Conservation (phyloP, 2,797 vertebrate species). For the Odontamblyopus rebecca region DNA sequence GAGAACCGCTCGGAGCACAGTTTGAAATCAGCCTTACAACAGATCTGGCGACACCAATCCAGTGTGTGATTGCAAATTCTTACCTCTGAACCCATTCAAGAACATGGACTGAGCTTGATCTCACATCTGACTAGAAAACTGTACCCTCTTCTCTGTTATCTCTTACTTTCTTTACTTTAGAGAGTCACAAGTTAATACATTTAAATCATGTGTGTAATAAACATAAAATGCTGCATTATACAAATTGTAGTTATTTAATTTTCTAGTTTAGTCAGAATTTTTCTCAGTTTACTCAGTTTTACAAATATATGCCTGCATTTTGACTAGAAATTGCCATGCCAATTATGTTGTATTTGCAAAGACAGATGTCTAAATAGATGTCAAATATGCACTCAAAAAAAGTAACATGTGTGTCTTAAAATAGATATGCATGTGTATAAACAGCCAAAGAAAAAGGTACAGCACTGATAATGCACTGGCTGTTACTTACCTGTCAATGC, state of each 20-base stretch:
- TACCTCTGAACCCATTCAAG: slow-evolving; percentile 35
- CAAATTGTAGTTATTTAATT: background rate
- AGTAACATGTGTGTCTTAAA: background rate
- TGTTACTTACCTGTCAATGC: slow-evolving; percentile 62
- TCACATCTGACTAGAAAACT: slow-evolving; percentile 18
- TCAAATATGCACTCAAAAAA: background rate
- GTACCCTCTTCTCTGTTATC: slow-evolving; percentile 43
- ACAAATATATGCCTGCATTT: background rate
- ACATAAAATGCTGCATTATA: background rate
- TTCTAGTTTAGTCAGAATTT: background rate
- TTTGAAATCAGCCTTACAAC: slow-evolving; percentile 11
- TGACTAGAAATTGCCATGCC: background rate
- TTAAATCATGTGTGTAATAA: background rate
- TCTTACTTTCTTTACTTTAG: slow-evolving; percentile 1
- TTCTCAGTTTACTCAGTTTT: too few species aligned
- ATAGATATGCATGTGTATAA: background rate
- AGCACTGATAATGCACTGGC: slow-evolving; percentile 10
- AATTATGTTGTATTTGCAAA: background rate
- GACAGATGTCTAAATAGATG: background rate
- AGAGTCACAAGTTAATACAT: background rate
- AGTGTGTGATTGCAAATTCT: slow-evolving; percentile 33
- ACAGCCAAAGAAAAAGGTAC: slow-evolving; percentile 8
- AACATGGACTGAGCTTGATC: slow-evolving; percentile 11
- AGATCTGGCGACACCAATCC: slow-evolving; percentile 11
- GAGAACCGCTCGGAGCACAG: slow-evolving; percentile 19